Evolutionary conservation across 2,797 vertebrate species (phyloP).

Genomic region (Hyperoplus lanceolatus): DNA sequence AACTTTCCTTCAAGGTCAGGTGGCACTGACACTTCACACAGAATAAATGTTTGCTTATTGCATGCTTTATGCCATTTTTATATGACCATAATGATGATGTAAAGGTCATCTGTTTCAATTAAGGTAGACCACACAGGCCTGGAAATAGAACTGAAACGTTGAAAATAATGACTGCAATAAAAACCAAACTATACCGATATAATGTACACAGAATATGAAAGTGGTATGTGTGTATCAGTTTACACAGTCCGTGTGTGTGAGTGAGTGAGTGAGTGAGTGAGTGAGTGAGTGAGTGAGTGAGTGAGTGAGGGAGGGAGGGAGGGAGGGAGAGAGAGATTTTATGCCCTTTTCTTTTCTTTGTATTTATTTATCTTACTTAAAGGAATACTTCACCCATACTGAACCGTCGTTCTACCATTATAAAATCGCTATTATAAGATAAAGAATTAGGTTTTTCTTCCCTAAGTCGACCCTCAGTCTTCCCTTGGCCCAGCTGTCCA

Average conservation of each 20-base stretch:
- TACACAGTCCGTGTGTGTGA: neutral
- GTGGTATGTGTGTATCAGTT: conserved; percentile 13
- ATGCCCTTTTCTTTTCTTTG: too few species aligned
- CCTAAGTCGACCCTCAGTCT: too few species aligned
- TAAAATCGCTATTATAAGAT: too few species aligned
- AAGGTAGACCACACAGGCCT: neutral
- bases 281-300: too few species aligned
- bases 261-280: neutral
- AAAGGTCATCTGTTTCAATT: neutral
- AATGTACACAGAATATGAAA: neutral
- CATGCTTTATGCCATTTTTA: neutral
- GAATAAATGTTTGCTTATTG: neutral
- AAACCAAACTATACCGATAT: neutral
- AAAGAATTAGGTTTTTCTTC: too few species aligned
- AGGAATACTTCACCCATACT: too few species aligned
- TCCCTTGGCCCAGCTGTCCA: too few species aligned
- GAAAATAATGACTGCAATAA: neutral
- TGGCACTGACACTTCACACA: neutral
- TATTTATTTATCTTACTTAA: too few species aligned
- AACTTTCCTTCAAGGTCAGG: neutral
- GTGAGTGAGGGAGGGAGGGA: neutral
- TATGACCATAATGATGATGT: neutral
- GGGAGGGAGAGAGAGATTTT: neutral
- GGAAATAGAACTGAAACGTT: neutral
- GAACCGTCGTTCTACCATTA: too few species aligned